phyloP scores from a whole-genome alignment of 1,140 invertebrate genomes.

The Macrobrachium nipponense region DNA sequence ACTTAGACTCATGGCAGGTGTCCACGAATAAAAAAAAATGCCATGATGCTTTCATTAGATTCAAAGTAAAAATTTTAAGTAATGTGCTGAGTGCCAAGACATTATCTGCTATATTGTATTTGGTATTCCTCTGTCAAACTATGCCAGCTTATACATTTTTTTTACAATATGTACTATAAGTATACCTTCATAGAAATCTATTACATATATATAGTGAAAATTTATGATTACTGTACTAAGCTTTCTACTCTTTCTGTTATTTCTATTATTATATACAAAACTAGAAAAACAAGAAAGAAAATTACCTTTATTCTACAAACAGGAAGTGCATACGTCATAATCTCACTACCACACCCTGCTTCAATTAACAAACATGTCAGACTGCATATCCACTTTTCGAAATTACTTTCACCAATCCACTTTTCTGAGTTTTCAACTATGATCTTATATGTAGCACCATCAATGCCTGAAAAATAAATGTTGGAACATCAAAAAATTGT shows the following conservation, averaged over 20 bases:
- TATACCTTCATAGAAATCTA: no score
- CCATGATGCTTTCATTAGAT: no score
- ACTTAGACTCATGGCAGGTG: no score
- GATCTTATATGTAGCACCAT: not conserved
- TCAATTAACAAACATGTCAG: constrained; percentile 19
- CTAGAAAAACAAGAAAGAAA: not conserved
- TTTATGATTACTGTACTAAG: no score
- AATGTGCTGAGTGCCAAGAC: no score
- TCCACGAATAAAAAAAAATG: no score
- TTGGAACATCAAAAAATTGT: not conserved
- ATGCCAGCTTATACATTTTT: no score
- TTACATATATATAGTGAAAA: no score
- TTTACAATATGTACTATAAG: no score
- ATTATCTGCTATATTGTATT: no score
- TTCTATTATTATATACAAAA: not conserved
- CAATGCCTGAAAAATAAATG: constrained; percentile 8
- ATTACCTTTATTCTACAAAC: constrained; percentile 36
- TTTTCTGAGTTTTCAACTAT: not conserved
- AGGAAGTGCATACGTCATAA: constrained; percentile 23
- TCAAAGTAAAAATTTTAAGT: no score
- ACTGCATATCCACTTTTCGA: constrained; percentile 28
- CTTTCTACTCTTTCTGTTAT: not conserved
- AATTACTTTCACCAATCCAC: constrained; percentile 7
- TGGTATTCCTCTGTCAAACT: no score
- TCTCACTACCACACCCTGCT: constrained; percentile 30